phyloP scores from a whole-genome alignment of 2,888 invertebrate genomes.

The Smittia aterrima region DNA sequence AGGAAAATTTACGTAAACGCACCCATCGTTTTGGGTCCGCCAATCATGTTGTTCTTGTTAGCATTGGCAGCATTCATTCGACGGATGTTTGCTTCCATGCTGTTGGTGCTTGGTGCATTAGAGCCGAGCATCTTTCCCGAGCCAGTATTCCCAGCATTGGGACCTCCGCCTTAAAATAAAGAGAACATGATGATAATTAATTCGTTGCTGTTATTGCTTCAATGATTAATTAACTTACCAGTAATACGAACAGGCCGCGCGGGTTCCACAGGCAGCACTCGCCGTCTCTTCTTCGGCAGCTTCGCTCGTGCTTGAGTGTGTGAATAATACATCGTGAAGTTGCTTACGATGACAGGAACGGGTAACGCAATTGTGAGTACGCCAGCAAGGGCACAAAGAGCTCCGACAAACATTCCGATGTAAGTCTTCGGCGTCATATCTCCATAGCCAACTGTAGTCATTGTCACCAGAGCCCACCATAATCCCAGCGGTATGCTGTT shows the following conservation, averaged over 20 bases:
- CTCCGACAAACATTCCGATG: constrained; percentile 97
- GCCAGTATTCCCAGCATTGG: constrained; percentile 10
- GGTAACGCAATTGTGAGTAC: constrained; percentile 98
- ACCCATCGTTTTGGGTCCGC: constrained; percentile 33
- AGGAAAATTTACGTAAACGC: background rate
- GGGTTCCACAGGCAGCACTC: constrained; percentile 95
- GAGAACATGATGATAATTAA: background rate
- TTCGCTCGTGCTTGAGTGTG: constrained; percentile 97
- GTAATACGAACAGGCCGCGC: constrained; percentile 67
- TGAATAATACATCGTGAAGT: constrained; percentile 96
- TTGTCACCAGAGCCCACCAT: constrained; percentile 99
- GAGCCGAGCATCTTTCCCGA: constrained; percentile 37
- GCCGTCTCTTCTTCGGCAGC: constrained; percentile 95
- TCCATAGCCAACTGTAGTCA: constrained; percentile 98
- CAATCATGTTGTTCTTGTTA: constrained; percentile 17
- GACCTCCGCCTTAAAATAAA: constrained; percentile 24
- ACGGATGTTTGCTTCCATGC: constrained; percentile 40
- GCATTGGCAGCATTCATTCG: constrained; percentile 40
- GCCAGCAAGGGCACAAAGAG: constrained; percentile 95
- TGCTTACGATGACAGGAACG: constrained; percentile 98
- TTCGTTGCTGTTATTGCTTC: background rate
- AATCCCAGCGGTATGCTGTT: constrained; percentile 96
- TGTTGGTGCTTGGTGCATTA: constrained; percentile 34
- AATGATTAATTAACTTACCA: constrained; percentile 44
- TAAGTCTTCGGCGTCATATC: constrained; percentile 99